phyloP scores from a whole-genome alignment of 2,888 invertebrate species.

The Dryobota labecula region DNA sequence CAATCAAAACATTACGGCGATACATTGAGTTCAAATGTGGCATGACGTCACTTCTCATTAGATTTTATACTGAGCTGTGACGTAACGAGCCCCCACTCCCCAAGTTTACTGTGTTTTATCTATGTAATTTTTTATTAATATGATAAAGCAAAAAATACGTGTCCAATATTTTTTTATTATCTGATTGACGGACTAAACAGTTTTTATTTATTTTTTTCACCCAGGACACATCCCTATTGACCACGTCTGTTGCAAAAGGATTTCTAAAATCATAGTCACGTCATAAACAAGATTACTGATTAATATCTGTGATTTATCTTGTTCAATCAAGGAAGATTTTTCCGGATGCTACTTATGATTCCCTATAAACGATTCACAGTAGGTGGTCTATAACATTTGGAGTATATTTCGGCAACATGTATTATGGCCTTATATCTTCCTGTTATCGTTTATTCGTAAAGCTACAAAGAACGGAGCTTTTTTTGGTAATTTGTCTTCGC shows the following conservation, averaged over 20 bases:
- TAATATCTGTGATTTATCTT: constrained; percentile 23
- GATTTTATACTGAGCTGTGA: no score
- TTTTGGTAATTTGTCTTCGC: constrained; percentile 18
- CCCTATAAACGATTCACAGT: constrained; percentile 15
- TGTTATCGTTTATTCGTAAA: constrained; percentile 22
- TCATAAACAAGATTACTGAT: background rate
- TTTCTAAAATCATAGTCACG: background rate
- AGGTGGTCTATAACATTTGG: constrained; percentile 25
- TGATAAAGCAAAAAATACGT: no score
- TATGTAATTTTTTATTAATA: no score
- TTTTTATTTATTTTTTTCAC: no score
- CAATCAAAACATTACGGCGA: no score
- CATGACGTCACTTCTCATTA: no score
- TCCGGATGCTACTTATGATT: background rate
- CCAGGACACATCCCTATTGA: no score
- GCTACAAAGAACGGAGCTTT: constrained; percentile 8
- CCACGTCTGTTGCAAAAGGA: background rate
- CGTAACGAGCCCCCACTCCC: no score
- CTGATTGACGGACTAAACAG: no score
- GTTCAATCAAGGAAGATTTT: constrained; percentile 33
- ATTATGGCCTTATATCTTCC: background rate
- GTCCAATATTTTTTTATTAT: no score
- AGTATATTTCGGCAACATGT: constrained; percentile 22
- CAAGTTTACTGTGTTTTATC: no score
- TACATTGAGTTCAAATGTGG: no score